Base-by-base conservation (phyloP, 1,140 invertebrate species). In the Drosophila sulfurigaster region DNA sequence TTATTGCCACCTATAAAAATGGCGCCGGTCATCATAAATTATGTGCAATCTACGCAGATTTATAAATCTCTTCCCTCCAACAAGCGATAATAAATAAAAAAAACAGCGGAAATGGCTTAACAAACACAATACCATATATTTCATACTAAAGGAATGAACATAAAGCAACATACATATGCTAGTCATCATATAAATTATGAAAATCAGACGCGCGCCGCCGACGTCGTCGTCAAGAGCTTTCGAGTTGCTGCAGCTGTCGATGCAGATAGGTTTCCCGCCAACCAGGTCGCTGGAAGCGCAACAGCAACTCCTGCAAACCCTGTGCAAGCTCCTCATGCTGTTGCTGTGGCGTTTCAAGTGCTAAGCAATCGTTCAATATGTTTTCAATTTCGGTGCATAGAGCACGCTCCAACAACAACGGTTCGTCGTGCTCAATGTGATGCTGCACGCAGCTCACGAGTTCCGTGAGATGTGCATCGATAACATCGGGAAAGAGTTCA, bases 391-490 rank as follows among this genome's bases (percentile, higher is more conserved):
- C 75, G 0, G 59, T 13, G 5, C 56, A 60, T n/a, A 91, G 35
- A 0, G 79, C 86, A 1, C 69, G 63, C 11, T 78, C 67, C 28
- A 92, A 57, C 6, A 88, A 38, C 87, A 45, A 69, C 75, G 91
- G 78, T 88, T 94, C 38, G 96, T 94, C 77, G 93, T 94, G 60
- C 87, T 91, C 58, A 30, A 91, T 88, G n/a, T 54, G 49, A 0
- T 51, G 56, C 28, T 68, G 54, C 0, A 91, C 78, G 30, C 69
- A 79, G 1, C 56, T 56, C 92, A 98, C 97, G 20, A 98, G 91
- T 51, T 94, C 93, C 91, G 95, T 96, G 3, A 98, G 93, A 93
- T 98, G 97, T 7, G 95, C 94, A 87, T 97, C 96, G 8, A 95
- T 66, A 0, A 95, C 94, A 45, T 94, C 93, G 0, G 97, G 96